A percentile compares a stretch with the other conserved stretches of the same genome.
Evolutionary conservation across 1,140 invertebrate species (phyloP).

Genomic region (Hormaphis cornu): DNA sequence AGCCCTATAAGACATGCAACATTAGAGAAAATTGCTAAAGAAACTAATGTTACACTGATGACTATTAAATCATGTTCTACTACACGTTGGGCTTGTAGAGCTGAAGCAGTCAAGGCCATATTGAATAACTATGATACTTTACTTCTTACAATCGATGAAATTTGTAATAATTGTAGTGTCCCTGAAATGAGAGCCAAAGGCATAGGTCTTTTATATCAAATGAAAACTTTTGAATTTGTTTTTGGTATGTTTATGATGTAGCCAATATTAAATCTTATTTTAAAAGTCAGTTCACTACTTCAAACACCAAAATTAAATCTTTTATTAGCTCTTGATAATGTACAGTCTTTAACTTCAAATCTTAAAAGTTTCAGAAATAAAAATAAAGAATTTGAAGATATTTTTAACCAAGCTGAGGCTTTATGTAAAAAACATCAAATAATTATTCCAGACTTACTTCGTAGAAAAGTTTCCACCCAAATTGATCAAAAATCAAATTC

Average conservation of each 20-base stretch:
- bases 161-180: not conserved
- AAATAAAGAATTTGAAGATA: no score
- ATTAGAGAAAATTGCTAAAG: slow-evolving; percentile 33
- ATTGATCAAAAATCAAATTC: no score
- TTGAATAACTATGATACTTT: slow-evolving; percentile 8
- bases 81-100: slow-evolving; percentile 32
- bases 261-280: slow-evolving; percentile 28
- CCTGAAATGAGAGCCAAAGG: slow-evolving; percentile 17
- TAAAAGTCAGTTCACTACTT: slow-evolving; percentile 32
- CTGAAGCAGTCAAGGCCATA: slow-evolving; percentile 32
- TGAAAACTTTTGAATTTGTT: slow-evolving; percentile 33
- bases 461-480: no score
- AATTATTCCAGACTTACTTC: no score
- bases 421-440: not conserved
- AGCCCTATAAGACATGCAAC: slow-evolving; percentile 33
- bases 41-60: slow-evolving; percentile 5
- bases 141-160: slow-evolving; percentile 13
- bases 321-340: no score
- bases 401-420: no score
- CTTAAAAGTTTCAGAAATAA: no score
- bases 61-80: slow-evolving; percentile 28
- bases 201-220: slow-evolving; percentile 31
- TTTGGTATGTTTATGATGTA: slow-evolving; percentile 22
- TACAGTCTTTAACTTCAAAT: no score
- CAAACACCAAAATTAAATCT: slow-evolving; percentile 24